Percentiles rank a stretch among this genome's conserved stretches.
Evolutionary conservation across 2,888 invertebrate genomes (phyloP).

Genomic region (Melipona bicolor): DNA sequence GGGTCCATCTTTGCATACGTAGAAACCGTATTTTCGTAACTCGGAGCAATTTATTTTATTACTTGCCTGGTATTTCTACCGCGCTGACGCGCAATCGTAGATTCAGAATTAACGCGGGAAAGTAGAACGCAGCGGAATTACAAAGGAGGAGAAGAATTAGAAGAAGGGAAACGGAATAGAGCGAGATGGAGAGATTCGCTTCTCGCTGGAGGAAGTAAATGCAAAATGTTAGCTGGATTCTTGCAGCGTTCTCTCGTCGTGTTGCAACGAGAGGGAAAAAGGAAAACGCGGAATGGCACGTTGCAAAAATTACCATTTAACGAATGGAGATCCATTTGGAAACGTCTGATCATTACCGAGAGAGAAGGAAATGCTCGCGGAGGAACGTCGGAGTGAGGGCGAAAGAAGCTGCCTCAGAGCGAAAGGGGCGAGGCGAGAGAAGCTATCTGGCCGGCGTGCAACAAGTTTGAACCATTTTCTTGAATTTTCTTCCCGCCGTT

Average conservation of each 20-base stretch:
- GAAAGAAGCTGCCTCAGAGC: not conserved
- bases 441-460: not conserved
- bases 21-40: too few relatives aligned
- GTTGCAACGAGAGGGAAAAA: too few relatives aligned
- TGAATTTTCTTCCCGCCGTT: not conserved
- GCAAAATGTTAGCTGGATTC: conserved; percentile 25
- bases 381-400: not conserved
- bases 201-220: conserved; percentile 23
- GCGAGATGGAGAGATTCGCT: conserved; percentile 44
- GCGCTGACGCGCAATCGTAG: conserved; percentile 34
- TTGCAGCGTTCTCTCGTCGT: not conserved
- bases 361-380: not conserved
- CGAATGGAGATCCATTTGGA: not conserved
- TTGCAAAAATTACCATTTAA: not conserved
- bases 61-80: conserved; percentile 3
- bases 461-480: conserved; percentile 7
- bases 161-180: conserved; percentile 23
- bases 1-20: too few relatives aligned
- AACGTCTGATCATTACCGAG: too few relatives aligned
- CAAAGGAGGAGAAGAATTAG: conserved; percentile 2
- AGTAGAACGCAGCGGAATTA: conserved; percentile 39
- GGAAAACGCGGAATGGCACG: not conserved
- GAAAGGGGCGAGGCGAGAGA: not conserved
- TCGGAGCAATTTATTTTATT: too few relatives aligned
- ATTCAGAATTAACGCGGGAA: conserved; percentile 53